These are phyloP conservation scores for Smittia sp. DNA, from an alignment of 2,888 invertebrate genomes.

Conservation along the genomic window DNA sequence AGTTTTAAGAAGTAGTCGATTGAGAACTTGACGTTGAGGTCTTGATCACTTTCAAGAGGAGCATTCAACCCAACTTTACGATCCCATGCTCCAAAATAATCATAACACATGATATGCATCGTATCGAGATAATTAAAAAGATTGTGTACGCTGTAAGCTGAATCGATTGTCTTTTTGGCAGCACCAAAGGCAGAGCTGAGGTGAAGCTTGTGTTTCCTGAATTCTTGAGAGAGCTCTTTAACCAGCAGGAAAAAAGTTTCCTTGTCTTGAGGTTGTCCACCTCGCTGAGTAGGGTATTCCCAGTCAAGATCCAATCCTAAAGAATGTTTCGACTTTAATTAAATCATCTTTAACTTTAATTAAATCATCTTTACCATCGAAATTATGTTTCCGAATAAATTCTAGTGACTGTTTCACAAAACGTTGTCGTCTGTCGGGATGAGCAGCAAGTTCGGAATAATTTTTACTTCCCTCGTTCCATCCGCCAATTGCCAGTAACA, in stretches of 20 bases:
- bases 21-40: conserved; percentile 71
- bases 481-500: conserved; percentile 78
- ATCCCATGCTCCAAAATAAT: conserved; percentile 86
- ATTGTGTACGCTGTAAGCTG: conserved; percentile 72
- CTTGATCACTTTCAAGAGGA: conserved; percentile 60
- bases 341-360: not conserved
- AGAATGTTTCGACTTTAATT: conserved; percentile 56
- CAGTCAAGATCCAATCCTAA: conserved; percentile 72
- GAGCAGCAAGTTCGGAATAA: conserved; percentile 68
- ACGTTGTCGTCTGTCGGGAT: conserved; percentile 59
- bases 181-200: conserved; percentile 76
- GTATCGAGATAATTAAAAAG: conserved; percentile 67
- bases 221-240: conserved; percentile 66
- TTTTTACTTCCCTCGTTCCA: conserved; percentile 86
- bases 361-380: conserved; percentile 47
- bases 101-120: conserved; percentile 80
- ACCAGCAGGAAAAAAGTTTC: conserved; percentile 74
- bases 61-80: conserved; percentile 72
- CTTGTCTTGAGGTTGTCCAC: conserved; percentile 71
- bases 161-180: conserved; percentile 69
- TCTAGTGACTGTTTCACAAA: conserved; percentile 70
- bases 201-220: conserved; percentile 65
- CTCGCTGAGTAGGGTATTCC: conserved; percentile 80
- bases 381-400: conserved; percentile 58
- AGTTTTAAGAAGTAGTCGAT: conserved; percentile 70